phyloP scores from a whole-genome alignment of 2,797 vertebrate species.

The Enteromius anoplus region DNA sequence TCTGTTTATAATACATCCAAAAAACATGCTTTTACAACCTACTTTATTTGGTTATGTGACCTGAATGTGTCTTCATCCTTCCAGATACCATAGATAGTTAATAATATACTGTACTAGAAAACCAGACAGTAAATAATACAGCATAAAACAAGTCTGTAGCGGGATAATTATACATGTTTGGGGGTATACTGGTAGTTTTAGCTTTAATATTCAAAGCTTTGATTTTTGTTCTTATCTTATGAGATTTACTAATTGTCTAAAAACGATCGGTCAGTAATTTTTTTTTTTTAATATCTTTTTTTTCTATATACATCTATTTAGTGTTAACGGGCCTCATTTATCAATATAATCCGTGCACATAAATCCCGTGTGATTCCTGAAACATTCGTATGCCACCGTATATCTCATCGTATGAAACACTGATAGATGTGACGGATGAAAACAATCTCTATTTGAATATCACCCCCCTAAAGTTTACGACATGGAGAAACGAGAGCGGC shows the following conservation, averaged over 20 bases:
- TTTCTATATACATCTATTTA: background rate
- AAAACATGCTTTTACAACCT: background rate
- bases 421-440: no score
- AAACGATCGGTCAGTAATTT: background rate
- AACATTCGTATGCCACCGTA: no score
- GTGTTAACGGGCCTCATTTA: background rate
- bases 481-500: no score
- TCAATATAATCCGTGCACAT: no score
- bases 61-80: background rate
- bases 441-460: no score
- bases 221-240: background rate
- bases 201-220: background rate
- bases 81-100: background rate
- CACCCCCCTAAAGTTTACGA: no score
- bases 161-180: background rate
- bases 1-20: background rate
- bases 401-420: no score
- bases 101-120: background rate
- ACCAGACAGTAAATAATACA: background rate
- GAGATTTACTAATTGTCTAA: background rate
- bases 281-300: no score
- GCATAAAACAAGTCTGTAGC: background rate
- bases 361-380: no score
- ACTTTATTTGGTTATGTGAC: background rate
- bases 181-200: background rate